Evolutionary conservation across 1,140 invertebrate genomes (phyloP), one percentile per base, ranked within the genome.

Genomic region (Zaprionus davidi): DNA sequence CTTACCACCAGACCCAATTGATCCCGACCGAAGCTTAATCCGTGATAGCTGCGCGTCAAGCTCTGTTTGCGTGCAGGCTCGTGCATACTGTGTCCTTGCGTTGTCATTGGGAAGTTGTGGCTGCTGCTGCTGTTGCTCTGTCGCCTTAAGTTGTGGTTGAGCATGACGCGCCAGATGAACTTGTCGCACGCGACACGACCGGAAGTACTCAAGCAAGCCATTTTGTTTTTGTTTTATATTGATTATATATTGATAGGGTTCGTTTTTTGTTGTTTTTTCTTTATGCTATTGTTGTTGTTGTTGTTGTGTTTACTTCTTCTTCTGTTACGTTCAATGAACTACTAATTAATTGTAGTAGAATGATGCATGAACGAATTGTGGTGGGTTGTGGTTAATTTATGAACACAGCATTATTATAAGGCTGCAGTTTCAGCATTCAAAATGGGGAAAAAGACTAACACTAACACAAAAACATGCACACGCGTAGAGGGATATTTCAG

Each of bases 191-290:
- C 84, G 38, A 87, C 77, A 51, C 91, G 90, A 87, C 91, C 87
- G 82, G 91, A 92, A 86, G 87, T 92, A 78, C 82, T 90, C 76
- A 92, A 79, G 65, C 91, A 91, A 58, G 91, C 91, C 91, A 92
- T 92, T 67, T 79, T 82, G 26, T 63, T 62, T 70, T 46, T 67
- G 38, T 28, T 67, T 77, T 49, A 7, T 49, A 44, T 63, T 69
- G 20, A 20, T n/a, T 6, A 22, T 6, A 22, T 75, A 49, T 67
- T 38, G 22, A 53, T 13, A 13, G 46, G 20, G 46, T 51, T 24
- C 46, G 46, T 24, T 51, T 71, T 51, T 63, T 58, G 22, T 41
- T 59, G n/a, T 2, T n/a, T 2, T 51, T 55, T 58, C 31, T 34
- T 31, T 34, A 34, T 34, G 31, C 9, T 31, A 5, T 62, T 55